Percentiles rank a stretch among this genome's conserved stretches.
These are phyloP conservation scores for Orycteropus afer DNA, from an alignment of 2,113 vertebrate genomes.

Conservation along the genomic window DNA sequence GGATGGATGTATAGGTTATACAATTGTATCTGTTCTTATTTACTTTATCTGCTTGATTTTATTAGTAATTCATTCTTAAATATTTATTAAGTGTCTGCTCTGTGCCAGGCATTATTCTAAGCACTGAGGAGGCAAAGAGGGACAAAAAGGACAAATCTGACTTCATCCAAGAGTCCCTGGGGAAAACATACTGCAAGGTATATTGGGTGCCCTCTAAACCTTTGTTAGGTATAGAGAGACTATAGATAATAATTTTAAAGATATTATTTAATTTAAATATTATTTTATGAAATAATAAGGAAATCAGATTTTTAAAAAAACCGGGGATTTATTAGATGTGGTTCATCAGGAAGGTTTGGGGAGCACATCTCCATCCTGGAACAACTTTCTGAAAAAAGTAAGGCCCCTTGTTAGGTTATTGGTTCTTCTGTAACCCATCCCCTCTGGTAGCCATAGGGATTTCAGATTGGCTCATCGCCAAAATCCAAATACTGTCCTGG, in stretches of 20 bases:
- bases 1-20: not conserved
- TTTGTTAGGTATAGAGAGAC: not conserved
- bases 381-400: slow-evolving; percentile 44
- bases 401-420: not conserved
- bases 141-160: slow-evolving; percentile 5
- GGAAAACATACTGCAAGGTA: not conserved
- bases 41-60: slow-evolving; percentile 19
- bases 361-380: not conserved
- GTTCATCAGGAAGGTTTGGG: not conserved
- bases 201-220: not conserved
- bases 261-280: slow-evolving; percentile 51
- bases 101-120: not conserved
- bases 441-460: not conserved
- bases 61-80: not conserved
- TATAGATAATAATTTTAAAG: slow-evolving; percentile 48
- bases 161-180: not conserved
- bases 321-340: not conserved
- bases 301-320: slow-evolving; percentile 32
- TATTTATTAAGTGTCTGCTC: not conserved
- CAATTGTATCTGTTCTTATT: not conserved
- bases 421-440: not conserved
- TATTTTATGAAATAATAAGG: not conserved
- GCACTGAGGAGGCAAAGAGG: not conserved
- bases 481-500: slow-evolving; percentile 35
- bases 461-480: slow-evolving; percentile 27